These are phyloP conservation scores for Acanthisitta chloris DNA, from an alignment of 2,113 vertebrate species.

Conservation along the genomic window DNA sequence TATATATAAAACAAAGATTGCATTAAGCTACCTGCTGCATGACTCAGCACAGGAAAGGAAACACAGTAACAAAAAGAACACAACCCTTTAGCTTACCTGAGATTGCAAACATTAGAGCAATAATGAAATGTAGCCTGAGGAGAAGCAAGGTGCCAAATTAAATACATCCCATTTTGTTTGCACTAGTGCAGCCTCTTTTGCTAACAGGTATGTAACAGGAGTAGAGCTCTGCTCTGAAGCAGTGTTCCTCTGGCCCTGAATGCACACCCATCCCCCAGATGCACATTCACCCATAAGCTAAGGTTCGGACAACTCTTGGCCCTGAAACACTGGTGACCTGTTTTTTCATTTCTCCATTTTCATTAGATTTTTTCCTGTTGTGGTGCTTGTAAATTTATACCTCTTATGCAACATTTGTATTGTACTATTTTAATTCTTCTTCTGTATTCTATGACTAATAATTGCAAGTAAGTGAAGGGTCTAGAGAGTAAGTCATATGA, in stretches of 20 bases:
- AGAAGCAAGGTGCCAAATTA: neutral
- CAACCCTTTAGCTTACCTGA: neutral
- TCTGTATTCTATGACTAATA: neutral
- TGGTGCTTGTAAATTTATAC: neutral
- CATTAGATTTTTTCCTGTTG: neutral
- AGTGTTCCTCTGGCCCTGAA: neutral
- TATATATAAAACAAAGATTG: neutral
- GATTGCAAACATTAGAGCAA: neutral
- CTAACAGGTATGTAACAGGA: neutral
- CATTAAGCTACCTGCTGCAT: neutral
- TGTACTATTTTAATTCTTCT: neutral
- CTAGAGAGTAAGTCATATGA: neutral
- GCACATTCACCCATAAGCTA: neutral
- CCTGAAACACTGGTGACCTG: neutral
- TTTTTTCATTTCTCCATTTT: neutral
- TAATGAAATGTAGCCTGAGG: neutral
- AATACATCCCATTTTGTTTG: neutral
- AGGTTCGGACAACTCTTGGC: neutral
- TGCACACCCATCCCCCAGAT: neutral
- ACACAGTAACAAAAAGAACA: neutral
- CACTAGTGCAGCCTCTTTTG: neutral
- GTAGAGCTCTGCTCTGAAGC: neutral
- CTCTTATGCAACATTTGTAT: neutral
- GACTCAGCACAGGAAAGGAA: neutral
- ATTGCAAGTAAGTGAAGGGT: neutral